Evolutionary conservation across 1,140 invertebrate species (phyloP).

Genomic region (Drosophila tsacasi): DNA sequence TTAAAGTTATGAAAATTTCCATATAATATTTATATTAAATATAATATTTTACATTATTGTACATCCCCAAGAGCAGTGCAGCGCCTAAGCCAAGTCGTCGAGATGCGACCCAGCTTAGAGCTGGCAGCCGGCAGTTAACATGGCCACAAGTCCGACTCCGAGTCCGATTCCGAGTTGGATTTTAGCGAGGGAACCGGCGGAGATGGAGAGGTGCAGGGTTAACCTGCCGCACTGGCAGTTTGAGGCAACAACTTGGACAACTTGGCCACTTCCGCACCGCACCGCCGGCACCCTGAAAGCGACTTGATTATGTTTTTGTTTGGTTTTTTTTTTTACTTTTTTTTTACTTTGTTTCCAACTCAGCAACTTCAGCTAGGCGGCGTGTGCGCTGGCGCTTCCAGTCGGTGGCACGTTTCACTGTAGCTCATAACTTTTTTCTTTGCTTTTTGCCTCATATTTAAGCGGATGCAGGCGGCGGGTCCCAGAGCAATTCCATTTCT

Average conservation of each 20-base stretch:
- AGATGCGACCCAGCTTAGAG: not conserved
- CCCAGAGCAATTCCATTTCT: constrained; percentile 74
- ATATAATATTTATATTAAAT: not conserved
- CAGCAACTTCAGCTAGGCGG: constrained; percentile 61
- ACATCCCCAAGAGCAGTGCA: not conserved
- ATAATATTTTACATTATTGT: no score
- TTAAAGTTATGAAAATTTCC: no score
- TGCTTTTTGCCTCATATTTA: constrained; percentile 76
- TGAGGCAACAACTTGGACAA: constrained; percentile 19
- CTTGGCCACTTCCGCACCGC: constrained; percentile 18
- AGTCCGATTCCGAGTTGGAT: constrained; percentile 13
- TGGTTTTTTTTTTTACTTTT: constrained; percentile 2
- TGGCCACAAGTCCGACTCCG: constrained; percentile 37
- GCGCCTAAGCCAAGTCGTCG: constrained; percentile 15
- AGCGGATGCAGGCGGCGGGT: constrained; percentile 49
- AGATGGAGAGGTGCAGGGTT: constrained; percentile 2
- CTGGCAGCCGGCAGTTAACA: constrained; percentile 31
- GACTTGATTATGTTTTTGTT: constrained; percentile 78
- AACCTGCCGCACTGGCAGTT: constrained; percentile 40
- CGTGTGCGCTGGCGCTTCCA: constrained; percentile 33
- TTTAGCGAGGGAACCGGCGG: not conserved
- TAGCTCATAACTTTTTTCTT: constrained; percentile 66
- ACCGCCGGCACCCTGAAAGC: constrained; percentile 40
- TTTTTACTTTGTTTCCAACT: constrained; percentile 65
- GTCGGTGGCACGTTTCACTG: constrained; percentile 71